Evolutionary conservation across 2,888 invertebrate genomes (phyloP), one percentile per base, ranked within the genome.

Genomic region (Lasioglossum malachurum): DNA sequence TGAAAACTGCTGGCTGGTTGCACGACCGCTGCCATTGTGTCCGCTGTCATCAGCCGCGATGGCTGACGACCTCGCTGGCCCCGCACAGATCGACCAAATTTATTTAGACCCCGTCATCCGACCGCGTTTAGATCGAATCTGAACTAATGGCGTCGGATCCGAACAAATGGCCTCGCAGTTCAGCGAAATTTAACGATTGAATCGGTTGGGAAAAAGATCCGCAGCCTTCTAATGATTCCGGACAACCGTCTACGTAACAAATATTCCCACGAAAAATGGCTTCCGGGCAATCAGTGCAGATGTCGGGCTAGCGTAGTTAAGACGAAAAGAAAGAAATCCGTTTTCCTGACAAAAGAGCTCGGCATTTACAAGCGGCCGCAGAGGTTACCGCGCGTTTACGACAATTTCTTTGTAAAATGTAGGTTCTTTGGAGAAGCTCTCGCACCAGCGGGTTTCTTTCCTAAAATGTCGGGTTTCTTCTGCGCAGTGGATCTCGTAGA

Each of bases 31-130:
- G 79, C 57, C 46, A 74, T 74, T 74, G 75, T 41, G 49, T 78
- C 23, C 19, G 60, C 86, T 88, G 89, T 92, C 92, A 91, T 92
- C 91, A 91, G 64, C 88, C 88, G 87, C 84, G 88, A 90, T 88
- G 83, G 83, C 23, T 46, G 74, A 12, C 89, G 87, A 76, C 72
- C 27, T 27, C 72, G 46, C 46, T 44, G 74, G 64, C 75, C 73
- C 75, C 77, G 78, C 87, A 82, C 78, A 10, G 38, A 69, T 69
- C 69, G 69, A 69, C 38, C 69, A 35, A 69, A 69, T 38, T 81
- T 78, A 86, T 86, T 85, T 78, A 23, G 5, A 14, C 71, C 14
- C 41, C 41, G 7, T 23, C n/a, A 41, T n/a, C n/a, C 57, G n/a
- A 0, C n/a, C 12, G n/a, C 57, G 57, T n/a, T 57, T n/a, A 57